Evolutionary conservation across 2,888 invertebrate genomes (phyloP).

Genomic region (Apotomis turbidana): DNA sequence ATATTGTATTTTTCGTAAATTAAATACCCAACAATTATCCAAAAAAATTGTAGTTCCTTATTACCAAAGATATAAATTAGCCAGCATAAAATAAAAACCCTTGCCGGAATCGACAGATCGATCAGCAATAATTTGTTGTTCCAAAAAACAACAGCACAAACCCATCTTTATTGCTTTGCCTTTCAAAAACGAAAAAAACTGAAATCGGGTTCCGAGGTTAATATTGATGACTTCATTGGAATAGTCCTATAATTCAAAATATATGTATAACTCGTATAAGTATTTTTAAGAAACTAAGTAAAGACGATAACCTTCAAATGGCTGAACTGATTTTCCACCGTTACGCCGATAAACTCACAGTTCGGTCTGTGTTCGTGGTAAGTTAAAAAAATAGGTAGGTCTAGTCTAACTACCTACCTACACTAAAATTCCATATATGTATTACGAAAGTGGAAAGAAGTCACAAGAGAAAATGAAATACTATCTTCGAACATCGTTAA

Average conservation of each 20-base stretch:
- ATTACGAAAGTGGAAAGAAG: too few relatives aligned
- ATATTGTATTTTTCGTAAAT: not conserved
- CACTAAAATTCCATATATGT: too few relatives aligned
- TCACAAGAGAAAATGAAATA: too few relatives aligned
- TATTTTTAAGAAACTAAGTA: too few relatives aligned
- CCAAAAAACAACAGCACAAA: slow-evolving; percentile 17
- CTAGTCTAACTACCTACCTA: too few relatives aligned
- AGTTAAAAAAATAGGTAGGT: too few relatives aligned
- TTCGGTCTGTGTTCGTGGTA: too few relatives aligned
- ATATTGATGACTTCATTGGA: slow-evolving; percentile 17
- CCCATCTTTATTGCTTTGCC: not conserved
- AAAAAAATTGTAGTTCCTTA: not conserved
- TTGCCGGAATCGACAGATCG: slow-evolving; percentile 24
- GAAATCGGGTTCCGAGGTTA: not conserved
- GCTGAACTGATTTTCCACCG: too few relatives aligned
- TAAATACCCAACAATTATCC: not conserved
- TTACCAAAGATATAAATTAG: slow-evolving; percentile 5
- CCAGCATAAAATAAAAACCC: slow-evolving; percentile 19
- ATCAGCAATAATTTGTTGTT: slow-evolving; percentile 23
- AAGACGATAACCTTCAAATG: too few relatives aligned
- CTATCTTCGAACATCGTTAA: too few relatives aligned
- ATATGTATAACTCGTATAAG: too few relatives aligned
- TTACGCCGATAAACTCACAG: too few relatives aligned
- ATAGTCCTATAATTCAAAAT: not conserved
- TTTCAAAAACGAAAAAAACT: not conserved